These are phyloP conservation scores for Lineus longissimus DNA, from an alignment of 1,140 invertebrate species.

Conservation along the genomic window DNA sequence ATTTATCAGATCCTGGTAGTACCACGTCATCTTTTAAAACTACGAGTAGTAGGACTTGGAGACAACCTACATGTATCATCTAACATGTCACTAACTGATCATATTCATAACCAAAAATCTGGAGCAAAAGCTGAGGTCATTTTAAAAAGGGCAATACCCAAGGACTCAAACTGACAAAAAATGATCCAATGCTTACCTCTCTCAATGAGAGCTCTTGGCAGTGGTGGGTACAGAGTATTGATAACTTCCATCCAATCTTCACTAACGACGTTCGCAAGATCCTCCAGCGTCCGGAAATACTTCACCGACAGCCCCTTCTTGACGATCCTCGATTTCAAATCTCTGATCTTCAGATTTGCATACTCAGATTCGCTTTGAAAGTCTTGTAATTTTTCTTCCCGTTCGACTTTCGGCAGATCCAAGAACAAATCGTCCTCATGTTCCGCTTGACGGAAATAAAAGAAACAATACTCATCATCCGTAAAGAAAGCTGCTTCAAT, in stretches of 20 bases:
- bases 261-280: conserved; percentile 40
- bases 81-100: too few species aligned
- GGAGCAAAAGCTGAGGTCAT: too few species aligned
- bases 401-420: conserved; percentile 26
- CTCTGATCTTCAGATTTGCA: conserved; percentile 36
- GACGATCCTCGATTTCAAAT: conserved; percentile 46
- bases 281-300: conserved; percentile 40
- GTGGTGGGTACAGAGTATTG: conserved; percentile 37
- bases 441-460: conserved; percentile 49
- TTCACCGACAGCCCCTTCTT: conserved; percentile 47
- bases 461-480: conserved; percentile 32
- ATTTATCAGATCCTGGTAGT: too few species aligned
- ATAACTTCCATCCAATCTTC: conserved; percentile 47
- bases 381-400: conserved; percentile 13
- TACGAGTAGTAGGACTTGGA: too few species aligned
- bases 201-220: conserved; percentile 5
- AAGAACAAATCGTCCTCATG: conserved; percentile 39
- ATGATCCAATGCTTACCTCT: too few species aligned
- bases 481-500: conserved; percentile 42
- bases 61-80: too few species aligned
- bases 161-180: too few species aligned
- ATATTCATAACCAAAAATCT: too few species aligned
- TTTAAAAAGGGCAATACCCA: too few species aligned
- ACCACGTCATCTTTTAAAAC: too few species aligned
- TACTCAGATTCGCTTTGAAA: conserved; percentile 35